Base-by-base conservation (phyloP, 2,888 invertebrate species). In the Galerucella pusilla region DNA sequence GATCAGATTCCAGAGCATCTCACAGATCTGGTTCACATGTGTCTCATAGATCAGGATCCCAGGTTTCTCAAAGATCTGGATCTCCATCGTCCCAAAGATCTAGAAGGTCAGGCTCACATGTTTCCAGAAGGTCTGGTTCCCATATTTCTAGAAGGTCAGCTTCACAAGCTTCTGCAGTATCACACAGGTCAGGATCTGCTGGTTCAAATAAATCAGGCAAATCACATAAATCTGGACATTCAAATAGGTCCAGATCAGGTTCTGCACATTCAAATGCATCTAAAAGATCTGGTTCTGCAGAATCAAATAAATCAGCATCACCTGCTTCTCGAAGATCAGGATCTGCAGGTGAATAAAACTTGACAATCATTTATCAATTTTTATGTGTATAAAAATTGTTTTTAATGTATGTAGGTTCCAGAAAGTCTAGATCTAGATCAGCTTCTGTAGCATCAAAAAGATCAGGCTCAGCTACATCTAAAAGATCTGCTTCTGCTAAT, bases 91-190 rank as follows among this genome's bases (percentile, higher is more conserved):
- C 54, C 49, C 75, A 74, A 10, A 84, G 10, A 28, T 68, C 63
- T 46, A 80, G 80, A 54, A 71, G 73, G 57, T 77, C 79, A 14
- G 72, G 73, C 11, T 80, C 80, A 16, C 77, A 76, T 60, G 74
- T 59, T 25, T 81, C 81, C 12, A 69, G 87, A 73, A 89, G 89
- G 80, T 89, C 90, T 10, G 85, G 79, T 7, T 90, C 90, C 73
- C 85, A 57, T 12, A 66, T 77, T 28, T 76, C 84, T 74, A 71
- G 77, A 12, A 75, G 78, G 73, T 81, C 81, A 25, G 79, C 79
- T 45, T 81, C 82, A 68, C 76, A 74, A 54, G 78, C 71, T 66
- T 83, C 83, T 49, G 49, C 49, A 49, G 49, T 11, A 49, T 81
- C 81, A 12, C 67, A 88, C 73, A 89, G 89, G 80, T 89, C 90